Base-by-base conservation (phyloP, 2,888 invertebrate species). In the Bibio marci region DNA sequence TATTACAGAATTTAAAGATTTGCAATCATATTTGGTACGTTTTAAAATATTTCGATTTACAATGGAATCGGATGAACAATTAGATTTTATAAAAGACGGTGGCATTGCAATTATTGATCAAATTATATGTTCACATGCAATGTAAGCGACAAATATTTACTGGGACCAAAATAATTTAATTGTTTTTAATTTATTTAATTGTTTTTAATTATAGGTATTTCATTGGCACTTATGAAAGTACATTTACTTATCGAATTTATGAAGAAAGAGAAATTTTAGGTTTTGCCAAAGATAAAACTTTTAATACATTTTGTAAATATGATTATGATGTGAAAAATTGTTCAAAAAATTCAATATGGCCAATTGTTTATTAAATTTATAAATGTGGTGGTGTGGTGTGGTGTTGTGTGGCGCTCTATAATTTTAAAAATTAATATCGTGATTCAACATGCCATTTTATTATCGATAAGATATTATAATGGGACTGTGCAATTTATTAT, bases 191-290 rank as follows among this genome's bases (percentile, higher is more conserved):
- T 19, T 32, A 12, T 33, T 27, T 15, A 11, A 18, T 25, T 13
- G 14, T 28, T 30, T 19, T 30, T 13, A 18, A 30, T 38, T 34
- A 11, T 35, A 48, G 48, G 46, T 76, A 74, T 55, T 95, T 95
- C 54, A 71, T 92, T 30, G 97, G 97, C 10, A 91, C 90, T 0
- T 74, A 80, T 55, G 90, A 91, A 49, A 97, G 97, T 43, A 98
- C 97, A 1, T 97, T 95, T 60, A 80, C 94, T 0, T 94, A 83
- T 58, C 71, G 97, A 41, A 97, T 98, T 47, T 91, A 95, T 63
- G 97, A 98, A 57, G 97, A 98, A 55, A 68, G 97, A 19, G 95
- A 97, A 64, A 91, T 98, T 43, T 57, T 95, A 32, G 92, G 92
- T 2, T 91, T 91, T 58, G 68, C 73, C 6, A 66, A 73, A 31